phyloP scores from a whole-genome alignment of 2,888 invertebrate genomes.

The Agriopis aurantiaria region DNA sequence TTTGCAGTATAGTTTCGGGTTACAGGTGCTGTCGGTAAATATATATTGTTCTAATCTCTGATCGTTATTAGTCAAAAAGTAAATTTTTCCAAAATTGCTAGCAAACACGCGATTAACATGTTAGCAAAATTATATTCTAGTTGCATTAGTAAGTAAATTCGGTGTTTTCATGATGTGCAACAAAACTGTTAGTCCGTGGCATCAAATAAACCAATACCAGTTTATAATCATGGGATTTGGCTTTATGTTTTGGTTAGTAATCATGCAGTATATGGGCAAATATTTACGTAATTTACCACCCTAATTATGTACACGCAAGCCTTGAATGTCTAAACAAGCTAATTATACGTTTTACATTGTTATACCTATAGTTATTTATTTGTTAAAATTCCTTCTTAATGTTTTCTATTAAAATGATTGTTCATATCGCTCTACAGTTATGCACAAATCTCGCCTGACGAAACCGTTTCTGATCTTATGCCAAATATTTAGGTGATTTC shows the following conservation, averaged over 20 bases:
- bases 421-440: not conserved
- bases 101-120: not conserved
- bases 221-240: slow-evolving; percentile 52
- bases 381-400: not conserved
- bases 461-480: not conserved
- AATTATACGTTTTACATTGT: not conserved
- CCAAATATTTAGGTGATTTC: not conserved
- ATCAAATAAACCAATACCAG: slow-evolving; percentile 41
- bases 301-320: not conserved
- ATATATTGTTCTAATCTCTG: not conserved
- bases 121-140: too few relatives aligned
- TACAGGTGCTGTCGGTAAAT: not conserved
- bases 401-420: not conserved
- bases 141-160: not conserved
- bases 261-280: slow-evolving; percentile 58
- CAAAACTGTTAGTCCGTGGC: slow-evolving; percentile 13
- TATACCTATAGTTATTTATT: not conserved
- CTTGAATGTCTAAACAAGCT: not conserved
- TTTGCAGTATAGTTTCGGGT: slow-evolving; percentile 41
- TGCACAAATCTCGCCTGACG: not conserved
- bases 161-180: slow-evolving; percentile 4
- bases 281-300: slow-evolving; percentile 57
- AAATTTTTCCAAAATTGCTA: not conserved
- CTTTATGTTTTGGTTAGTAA: slow-evolving; percentile 61
- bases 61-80: not conserved